Evolutionary conservation across 2,888 invertebrate species (phyloP), one percentile per base, ranked within the genome.

Genomic region (Sphaerophoria taeniata): DNA sequence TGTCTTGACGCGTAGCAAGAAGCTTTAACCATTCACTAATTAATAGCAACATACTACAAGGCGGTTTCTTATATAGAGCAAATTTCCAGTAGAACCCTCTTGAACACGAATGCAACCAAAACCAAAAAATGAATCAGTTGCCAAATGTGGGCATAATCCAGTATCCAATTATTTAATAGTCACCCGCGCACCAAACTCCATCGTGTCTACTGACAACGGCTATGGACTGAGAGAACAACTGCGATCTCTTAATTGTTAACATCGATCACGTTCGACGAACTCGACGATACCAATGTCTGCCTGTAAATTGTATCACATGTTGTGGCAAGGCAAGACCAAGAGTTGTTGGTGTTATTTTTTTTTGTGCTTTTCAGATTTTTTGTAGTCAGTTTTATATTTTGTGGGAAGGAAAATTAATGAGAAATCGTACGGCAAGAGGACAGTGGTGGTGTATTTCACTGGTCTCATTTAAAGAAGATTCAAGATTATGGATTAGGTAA

Each of bases 201-300:
- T 24, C 24, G 24, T 24, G 24, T 24, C 24, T 24, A 24, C 24
- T 24, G 1, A 24, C 39, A 61, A 45, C 36, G 34, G 14, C 36
- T 73, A 74, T 75, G 71, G 36, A 67, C 75, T 65, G 63, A 70
- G 71, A 75, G 75, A 74, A 75, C 34, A 79, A 65, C 75, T 49
- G 47, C 79, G 79, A 84, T 79, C 83, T 65, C 79, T 84, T 84
- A 84, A 84, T 84, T 84, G 83, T 84, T 84, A 75, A 84, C 75
- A 84, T 84, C 83, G 83, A 84, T 84, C 83, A 84, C 83, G 83
- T 84, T 84, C 83, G 71, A 43, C 75, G 71, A 71, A 65, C 47
- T 77, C 76, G 55, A 47, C 53, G 60, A 71, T 71, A 53, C 70
- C 36, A 51, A 43, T 58, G 45, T 31, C 55, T 14, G 56, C 70